phyloP scores from a whole-genome alignment of 1,140 invertebrate species.

The Laupala kohalensis region DNA sequence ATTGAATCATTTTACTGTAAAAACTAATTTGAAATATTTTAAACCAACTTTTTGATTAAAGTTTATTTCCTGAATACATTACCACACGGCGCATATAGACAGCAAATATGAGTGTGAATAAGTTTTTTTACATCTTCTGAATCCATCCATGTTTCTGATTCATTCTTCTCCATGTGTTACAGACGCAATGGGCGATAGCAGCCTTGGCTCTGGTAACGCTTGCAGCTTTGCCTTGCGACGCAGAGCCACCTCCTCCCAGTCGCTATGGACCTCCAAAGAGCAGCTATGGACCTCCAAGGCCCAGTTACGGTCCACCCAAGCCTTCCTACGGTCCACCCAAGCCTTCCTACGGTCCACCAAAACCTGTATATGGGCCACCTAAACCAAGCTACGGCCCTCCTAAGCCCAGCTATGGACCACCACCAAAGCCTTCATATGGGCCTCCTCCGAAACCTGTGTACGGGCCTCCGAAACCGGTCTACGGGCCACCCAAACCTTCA shows the following conservation, averaged over 20 bases:
- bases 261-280: constrained; percentile 20
- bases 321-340: constrained; percentile 20
- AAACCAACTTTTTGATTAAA: no score
- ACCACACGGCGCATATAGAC: no score
- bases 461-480: constrained; percentile 11
- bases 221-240: neutral
- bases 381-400: constrained; percentile 11
- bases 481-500: constrained; percentile 11
- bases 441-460: constrained; percentile 3
- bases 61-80: no score
- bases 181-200: neutral
- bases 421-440: constrained; percentile 3
- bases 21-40: no score
- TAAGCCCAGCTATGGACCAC: constrained; percentile 8
- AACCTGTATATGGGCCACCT: constrained; percentile 17
- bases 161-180: neutral
- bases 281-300: constrained; percentile 21
- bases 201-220: neutral
- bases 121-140: no score
- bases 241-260: neutral
- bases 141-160: no score
- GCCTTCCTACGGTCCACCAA: constrained; percentile 19
- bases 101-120: no score
- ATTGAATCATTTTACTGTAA: no score
- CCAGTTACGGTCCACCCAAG: constrained; percentile 21